phyloP scores from a whole-genome alignment of 1,140 invertebrate genomes.

The Drosophila equinoxialis region DNA sequence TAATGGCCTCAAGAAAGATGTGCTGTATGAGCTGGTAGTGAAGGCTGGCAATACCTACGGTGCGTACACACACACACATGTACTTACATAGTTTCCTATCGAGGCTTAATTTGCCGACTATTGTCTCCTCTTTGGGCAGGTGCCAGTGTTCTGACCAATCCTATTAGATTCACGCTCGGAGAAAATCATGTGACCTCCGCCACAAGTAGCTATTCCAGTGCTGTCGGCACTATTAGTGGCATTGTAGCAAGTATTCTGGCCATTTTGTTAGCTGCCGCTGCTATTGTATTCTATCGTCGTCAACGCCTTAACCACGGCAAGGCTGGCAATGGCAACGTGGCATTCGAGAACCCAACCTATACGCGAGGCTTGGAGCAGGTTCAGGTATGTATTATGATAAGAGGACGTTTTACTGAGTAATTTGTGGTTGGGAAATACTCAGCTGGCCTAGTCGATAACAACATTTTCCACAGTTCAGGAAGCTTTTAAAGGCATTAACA shows the following conservation, averaged over 20 bases:
- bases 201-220: slow-evolving; percentile 84
- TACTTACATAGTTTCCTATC: not conserved
- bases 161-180: slow-evolving; percentile 88
- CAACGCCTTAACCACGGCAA: slow-evolving; percentile 85
- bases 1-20: slow-evolving; percentile 87
- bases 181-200: slow-evolving; percentile 87
- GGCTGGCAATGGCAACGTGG: slow-evolving; percentile 85
- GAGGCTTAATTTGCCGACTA: slow-evolving; percentile 60
- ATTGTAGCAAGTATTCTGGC: slow-evolving; percentile 87
- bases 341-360: slow-evolving; percentile 94
- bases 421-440: slow-evolving; percentile 1
- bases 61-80: slow-evolving; percentile 63
- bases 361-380: slow-evolving; percentile 89
- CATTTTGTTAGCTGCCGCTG: slow-evolving; percentile 85
- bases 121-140: slow-evolving; percentile 83
- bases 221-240: slow-evolving; percentile 86
- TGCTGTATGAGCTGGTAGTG: slow-evolving; percentile 90
- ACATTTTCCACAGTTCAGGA: too few relatives aligned
- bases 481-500: too few relatives aligned
- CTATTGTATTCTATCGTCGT: slow-evolving; percentile 87
- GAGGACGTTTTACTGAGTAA: slow-evolving; percentile 12
- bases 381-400: slow-evolving; percentile 84
- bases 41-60: slow-evolving; percentile 91
- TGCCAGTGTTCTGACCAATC: slow-evolving; percentile 88
- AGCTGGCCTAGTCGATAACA: not conserved